A percentile compares a stretch with the other conserved stretches of the same genome.
Conservation (phyloP, 2,888 invertebrate genomes). For the Cerastoderma edule region DNA sequence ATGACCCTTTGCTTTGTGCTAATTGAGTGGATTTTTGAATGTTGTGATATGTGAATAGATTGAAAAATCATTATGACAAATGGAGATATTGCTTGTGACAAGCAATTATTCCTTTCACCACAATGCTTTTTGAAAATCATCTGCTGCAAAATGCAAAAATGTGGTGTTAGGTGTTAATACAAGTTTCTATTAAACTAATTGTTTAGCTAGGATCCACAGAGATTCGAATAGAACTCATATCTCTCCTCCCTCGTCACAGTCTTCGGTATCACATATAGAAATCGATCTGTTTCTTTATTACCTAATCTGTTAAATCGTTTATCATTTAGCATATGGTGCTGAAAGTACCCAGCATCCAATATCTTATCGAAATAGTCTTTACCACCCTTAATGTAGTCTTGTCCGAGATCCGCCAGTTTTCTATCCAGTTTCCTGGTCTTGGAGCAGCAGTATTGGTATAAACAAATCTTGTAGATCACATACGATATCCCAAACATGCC, state of each 20-base stretch:
- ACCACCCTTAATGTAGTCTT: conserved; percentile 32
- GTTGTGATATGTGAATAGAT: too few relatives aligned
- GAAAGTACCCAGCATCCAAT: conserved; percentile 11
- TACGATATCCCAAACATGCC: neutral
- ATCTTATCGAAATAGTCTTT: conserved; percentile 33
- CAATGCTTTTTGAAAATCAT: too few relatives aligned
- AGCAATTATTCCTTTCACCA: too few relatives aligned
- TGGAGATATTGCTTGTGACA: too few relatives aligned
- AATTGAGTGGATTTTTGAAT: too few relatives aligned
- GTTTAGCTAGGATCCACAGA: too few relatives aligned
- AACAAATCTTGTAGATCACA: conserved; percentile 2
- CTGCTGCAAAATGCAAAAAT: too few relatives aligned
- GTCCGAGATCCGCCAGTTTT: conserved; percentile 32
- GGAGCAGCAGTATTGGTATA: neutral
- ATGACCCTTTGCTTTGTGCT: too few relatives aligned
- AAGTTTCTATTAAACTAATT: too few relatives aligned
- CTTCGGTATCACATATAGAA: neutral
- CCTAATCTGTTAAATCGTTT: conserved; percentile 1
- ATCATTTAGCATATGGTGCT: conserved; percentile 2
- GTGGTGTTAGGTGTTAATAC: too few relatives aligned
- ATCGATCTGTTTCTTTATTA: neutral
- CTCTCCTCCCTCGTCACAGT: conserved; percentile 5
- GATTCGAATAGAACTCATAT: neutral
- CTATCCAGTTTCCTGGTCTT: conserved; percentile 9
- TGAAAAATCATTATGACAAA: too few relatives aligned